Conservation (phyloP, 1,140 invertebrate species). For the Aricia agestis region DNA sequence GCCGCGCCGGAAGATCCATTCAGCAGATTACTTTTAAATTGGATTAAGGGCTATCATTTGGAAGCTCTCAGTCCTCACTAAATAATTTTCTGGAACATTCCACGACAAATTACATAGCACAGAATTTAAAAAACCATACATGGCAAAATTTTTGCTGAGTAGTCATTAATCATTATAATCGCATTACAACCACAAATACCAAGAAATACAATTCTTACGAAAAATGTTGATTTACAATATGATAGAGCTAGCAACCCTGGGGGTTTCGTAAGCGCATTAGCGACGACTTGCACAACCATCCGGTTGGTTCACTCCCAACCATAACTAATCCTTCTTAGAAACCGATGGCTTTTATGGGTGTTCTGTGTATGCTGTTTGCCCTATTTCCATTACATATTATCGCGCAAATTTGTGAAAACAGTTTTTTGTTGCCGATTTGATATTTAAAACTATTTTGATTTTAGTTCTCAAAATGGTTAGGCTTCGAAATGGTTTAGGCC, state of each 20-base stretch:
- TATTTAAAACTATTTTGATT: too few relatives aligned
- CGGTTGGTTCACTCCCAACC: not conserved
- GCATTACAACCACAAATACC: not conserved
- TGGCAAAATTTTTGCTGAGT: too few relatives aligned
- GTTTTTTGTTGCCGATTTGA: too few relatives aligned
- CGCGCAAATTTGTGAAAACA: too few relatives aligned
- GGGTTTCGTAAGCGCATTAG: constrained; percentile 13
- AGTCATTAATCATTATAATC: not conserved
- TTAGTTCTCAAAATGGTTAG: too few relatives aligned
- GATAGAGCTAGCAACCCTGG: constrained; percentile 6
- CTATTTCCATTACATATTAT: too few relatives aligned
- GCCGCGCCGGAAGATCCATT: not conserved
- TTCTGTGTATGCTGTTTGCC: too few relatives aligned
- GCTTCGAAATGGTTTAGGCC: too few relatives aligned
- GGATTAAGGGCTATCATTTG: not conserved
- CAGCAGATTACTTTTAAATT: not conserved
- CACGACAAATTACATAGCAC: not conserved
- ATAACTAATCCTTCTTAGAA: constrained; percentile 3
- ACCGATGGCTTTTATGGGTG: constrained; percentile 7
- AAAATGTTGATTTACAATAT: constrained; percentile 1
- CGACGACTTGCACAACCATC: constrained; percentile 10
- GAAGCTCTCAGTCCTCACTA: not conserved
- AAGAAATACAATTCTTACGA: not conserved
- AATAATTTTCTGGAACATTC: not conserved
- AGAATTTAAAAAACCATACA: not conserved